phyloP scores from a whole-genome alignment of 1,140 invertebrate species.

The Macrobrachium rosenbergii region DNA sequence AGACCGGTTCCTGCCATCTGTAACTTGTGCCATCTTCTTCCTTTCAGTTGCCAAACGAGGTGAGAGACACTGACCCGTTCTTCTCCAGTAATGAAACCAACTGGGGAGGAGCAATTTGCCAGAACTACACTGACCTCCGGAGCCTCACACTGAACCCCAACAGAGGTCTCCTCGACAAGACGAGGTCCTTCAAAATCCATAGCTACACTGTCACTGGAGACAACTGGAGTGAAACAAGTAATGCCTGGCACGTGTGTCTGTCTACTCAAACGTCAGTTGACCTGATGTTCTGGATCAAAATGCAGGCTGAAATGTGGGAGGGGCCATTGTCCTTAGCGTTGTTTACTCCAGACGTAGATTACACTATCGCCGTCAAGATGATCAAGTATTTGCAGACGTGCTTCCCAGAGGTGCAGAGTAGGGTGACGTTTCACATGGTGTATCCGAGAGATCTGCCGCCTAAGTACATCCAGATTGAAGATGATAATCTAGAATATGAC shows the following conservation, averaged over 20 bases:
- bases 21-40: no score
- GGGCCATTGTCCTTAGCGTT: neutral
- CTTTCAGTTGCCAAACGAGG: no score
- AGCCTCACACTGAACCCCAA: no score
- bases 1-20: no score
- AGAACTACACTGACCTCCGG: no score
- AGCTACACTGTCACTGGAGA: neutral
- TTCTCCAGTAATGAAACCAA: no score
- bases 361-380: neutral
- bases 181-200: neutral
- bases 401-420: neutral
- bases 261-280: neutral
- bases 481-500: neutral
- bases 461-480: neutral
- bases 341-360: neutral
- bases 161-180: neutral
- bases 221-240: neutral
- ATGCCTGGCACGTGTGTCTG: neutral
- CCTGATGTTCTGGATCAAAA: neutral
- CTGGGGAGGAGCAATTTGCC: no score
- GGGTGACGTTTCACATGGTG: neutral
- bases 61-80: no score
- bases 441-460: neutral
- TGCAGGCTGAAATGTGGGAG: neutral
- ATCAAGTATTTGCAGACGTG: neutral